Evolutionary conservation across 1,140 invertebrate species (phyloP).

Genomic region (Atta cephalotes): DNA sequence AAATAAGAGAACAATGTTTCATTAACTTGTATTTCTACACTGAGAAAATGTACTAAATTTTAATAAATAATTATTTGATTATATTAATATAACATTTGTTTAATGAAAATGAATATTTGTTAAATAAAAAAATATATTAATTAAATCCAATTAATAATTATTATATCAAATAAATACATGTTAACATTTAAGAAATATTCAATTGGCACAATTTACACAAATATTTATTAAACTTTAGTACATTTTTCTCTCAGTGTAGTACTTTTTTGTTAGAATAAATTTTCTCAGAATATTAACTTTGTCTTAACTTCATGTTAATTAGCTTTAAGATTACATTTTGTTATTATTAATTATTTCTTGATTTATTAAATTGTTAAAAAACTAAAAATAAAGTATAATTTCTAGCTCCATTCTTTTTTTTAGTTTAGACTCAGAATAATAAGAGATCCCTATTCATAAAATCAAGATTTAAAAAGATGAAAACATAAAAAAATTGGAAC

Average conservation of each 20-base stretch:
- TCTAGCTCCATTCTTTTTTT: not conserved
- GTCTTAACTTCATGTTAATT: not conserved
- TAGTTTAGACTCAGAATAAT: not conserved
- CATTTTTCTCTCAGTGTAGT: no score
- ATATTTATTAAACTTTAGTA: no score
- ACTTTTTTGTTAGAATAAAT: not conserved
- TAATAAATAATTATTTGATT: no score
- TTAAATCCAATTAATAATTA: no score
- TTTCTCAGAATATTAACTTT: not conserved
- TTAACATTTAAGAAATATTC: no score
- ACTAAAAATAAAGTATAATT: not conserved
- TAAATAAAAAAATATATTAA: no score
- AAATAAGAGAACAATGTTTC: not conserved
- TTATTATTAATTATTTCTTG: not conserved
- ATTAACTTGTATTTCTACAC: not conserved
- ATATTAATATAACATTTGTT: no score
- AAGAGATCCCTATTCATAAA: not conserved
- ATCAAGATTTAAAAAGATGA: not conserved
- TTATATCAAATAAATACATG: no score
- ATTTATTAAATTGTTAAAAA: not conserved
- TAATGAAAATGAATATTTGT: no score
- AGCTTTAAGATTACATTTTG: not conserved
- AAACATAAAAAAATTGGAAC: slow-evolving; percentile 14
- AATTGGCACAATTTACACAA: no score
- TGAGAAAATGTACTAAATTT: no score